These are phyloP conservation scores for Rhodophaea formosa DNA, from an alignment of 2,888 invertebrate species.

Conservation along the genomic window DNA sequence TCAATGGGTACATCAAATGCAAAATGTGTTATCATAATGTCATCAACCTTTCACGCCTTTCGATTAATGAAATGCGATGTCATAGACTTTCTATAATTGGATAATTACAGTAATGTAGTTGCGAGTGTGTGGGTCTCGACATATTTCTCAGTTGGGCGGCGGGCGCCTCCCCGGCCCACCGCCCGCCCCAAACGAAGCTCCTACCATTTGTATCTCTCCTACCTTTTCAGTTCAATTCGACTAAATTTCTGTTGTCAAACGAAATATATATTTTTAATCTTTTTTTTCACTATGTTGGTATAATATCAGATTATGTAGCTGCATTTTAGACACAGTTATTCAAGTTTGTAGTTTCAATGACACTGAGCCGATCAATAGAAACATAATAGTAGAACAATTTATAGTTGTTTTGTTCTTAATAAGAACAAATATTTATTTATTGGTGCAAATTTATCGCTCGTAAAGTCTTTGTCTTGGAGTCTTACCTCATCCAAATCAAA, in stretches of 20 bases:
- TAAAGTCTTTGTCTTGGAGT: too few relatives aligned
- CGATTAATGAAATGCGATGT: constrained; percentile 37
- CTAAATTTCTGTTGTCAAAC: neutral
- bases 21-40: constrained; percentile 18
- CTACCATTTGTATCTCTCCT: constrained; percentile 2
- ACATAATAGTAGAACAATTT: too few relatives aligned
- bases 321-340: too few relatives aligned
- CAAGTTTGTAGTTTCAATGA: too few relatives aligned
- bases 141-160: constrained; percentile 56
- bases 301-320: too few relatives aligned
- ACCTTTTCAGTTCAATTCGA: neutral
- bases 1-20: neutral
- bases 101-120: constrained; percentile 77
- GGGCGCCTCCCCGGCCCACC: constrained; percentile 39
- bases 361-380: too few relatives aligned
- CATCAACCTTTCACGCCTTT: constrained; percentile 24
- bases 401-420: too few relatives aligned
- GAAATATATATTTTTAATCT: too few relatives aligned
- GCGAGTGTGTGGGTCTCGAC: constrained; percentile 64
- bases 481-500: too few relatives aligned
- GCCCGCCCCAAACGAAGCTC: constrained; percentile 24
- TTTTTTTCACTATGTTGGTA: too few relatives aligned
- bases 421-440: too few relatives aligned
- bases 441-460: too few relatives aligned
- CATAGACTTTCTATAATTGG: constrained; percentile 62